Percentiles rank a stretch among this genome's conserved stretches.
phyloP scores from a whole-genome alignment of 2,113 vertebrate genomes.

The Montifringilla adamsi region DNA sequence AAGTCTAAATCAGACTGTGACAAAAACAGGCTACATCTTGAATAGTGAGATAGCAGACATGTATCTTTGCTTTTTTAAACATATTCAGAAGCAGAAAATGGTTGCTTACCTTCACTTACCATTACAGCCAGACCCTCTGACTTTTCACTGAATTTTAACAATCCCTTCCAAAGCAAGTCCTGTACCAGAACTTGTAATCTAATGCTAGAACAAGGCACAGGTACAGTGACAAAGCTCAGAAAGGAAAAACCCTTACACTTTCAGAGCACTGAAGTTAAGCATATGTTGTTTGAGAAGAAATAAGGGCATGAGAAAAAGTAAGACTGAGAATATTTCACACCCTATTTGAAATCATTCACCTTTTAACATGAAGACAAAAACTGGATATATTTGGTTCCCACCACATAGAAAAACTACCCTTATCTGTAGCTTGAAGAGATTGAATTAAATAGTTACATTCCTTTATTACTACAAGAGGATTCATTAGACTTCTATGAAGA shows the following conservation, averaged over 20 bases:
- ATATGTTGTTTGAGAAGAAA: neutral
- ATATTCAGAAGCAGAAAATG: neutral
- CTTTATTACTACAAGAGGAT: neutral
- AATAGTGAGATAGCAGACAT: neutral
- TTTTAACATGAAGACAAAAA: neutral
- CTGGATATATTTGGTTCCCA: neutral
- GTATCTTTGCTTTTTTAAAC: neutral
- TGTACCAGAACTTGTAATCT: neutral
- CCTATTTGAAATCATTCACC: neutral
- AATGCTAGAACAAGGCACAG: neutral
- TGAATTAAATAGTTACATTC: neutral
- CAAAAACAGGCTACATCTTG: neutral
- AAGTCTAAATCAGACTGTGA: neutral
- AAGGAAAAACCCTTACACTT: neutral
- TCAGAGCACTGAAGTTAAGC: neutral
- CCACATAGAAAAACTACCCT: neutral
- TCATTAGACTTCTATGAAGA: neutral
- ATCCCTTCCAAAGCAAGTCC: neutral
- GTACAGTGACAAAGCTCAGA: neutral
- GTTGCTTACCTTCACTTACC: slow-evolving; percentile 1
- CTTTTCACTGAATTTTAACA: neutral
- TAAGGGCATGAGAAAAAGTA: neutral
- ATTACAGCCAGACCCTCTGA: neutral
- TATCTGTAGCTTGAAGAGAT: neutral
- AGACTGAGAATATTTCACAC: neutral